Percentiles rank a stretch among this genome's conserved stretches.
These are phyloP conservation scores for Leuciscus idus DNA, from an alignment of 2,113 vertebrate species.

Conservation along the genomic window DNA sequence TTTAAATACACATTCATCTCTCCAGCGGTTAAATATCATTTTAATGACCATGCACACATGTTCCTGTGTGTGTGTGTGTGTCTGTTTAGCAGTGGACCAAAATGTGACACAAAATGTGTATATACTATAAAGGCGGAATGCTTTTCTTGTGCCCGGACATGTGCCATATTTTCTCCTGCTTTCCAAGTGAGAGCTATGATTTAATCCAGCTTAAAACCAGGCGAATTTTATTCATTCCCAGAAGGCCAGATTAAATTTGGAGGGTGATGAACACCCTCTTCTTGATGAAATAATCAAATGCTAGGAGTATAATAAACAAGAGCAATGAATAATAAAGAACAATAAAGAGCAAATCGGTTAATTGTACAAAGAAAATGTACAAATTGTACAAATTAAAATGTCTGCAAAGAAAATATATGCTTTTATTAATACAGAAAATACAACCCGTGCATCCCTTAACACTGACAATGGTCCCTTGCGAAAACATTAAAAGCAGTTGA, in stretches of 20 bases:
- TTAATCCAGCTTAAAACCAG: slow-evolving; percentile 73
- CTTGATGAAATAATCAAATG: background rate
- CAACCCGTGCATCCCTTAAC: background rate
- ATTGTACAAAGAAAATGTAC: too few species aligned
- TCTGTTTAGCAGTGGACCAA: background rate
- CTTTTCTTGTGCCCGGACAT: slow-evolving; percentile 12
- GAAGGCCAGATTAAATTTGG: slow-evolving; percentile 12
- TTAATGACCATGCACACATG: background rate
- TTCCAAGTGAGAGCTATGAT: slow-evolving; percentile 58
- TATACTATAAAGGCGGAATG: background rate
- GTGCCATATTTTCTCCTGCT: background rate
- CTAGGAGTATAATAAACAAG: too few species aligned
- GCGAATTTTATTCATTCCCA: slow-evolving; percentile 54
- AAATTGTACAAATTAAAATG: too few species aligned
- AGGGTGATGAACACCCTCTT: slow-evolving; percentile 5
- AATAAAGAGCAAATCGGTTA: too few species aligned
- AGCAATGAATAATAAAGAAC: too few species aligned
- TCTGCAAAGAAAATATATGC: background rate
- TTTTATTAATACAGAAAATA: background rate
- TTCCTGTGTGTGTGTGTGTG: background rate
- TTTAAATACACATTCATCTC: too few species aligned
- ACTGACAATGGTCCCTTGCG: background rate
- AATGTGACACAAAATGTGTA: background rate
- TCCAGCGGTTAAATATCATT: too few species aligned
- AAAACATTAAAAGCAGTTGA: background rate